A percentile compares a stretch with the other conserved stretches of the same genome.
Conservation (phyloP, 2,888 invertebrate genomes). For the Phrixothrix hirtus region DNA sequence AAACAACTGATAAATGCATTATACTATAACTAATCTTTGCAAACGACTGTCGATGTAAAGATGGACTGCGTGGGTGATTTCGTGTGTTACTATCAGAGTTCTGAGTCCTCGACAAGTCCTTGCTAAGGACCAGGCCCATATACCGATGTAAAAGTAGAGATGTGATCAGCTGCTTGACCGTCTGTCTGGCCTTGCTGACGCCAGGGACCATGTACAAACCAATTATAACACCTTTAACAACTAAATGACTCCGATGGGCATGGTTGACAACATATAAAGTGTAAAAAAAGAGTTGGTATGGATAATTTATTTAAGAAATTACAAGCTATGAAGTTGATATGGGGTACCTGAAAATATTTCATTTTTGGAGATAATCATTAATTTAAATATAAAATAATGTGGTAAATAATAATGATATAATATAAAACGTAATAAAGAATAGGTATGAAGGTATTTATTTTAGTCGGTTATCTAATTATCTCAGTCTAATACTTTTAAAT, state of each 20-base stretch:
- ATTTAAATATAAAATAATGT: too few relatives aligned
- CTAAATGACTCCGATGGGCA: conserved; percentile 55
- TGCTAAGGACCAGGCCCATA: conserved; percentile 41
- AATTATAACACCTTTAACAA: conserved; percentile 58
- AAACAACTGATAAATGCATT: too few relatives aligned
- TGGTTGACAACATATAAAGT: conserved; percentile 45
- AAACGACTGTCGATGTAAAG: conserved; percentile 11
- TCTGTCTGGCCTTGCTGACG: conserved; percentile 55
- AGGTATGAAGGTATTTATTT: too few relatives aligned
- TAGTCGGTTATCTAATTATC: too few relatives aligned
- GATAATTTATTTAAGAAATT: conserved; percentile 9
- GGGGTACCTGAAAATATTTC: too few relatives aligned
- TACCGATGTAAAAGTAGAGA: conserved; percentile 38
- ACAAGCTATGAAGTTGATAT: too few relatives aligned
- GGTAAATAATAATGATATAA: too few relatives aligned
- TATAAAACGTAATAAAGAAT: too few relatives aligned
- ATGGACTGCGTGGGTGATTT: conserved; percentile 34
- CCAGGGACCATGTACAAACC: conserved; percentile 56
- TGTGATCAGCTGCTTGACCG: conserved; percentile 39
- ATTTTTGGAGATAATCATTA: too few relatives aligned
- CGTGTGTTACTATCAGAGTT: conserved; percentile 32
- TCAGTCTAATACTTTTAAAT: too few relatives aligned
- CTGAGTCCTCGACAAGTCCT: conserved; percentile 37
- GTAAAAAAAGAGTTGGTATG: conserved; percentile 12
- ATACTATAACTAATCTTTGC: conserved; percentile 1